phyloP scores from a whole-genome alignment of 2,797 vertebrate genomes.

The Melanotaenia parkinsoni region DNA sequence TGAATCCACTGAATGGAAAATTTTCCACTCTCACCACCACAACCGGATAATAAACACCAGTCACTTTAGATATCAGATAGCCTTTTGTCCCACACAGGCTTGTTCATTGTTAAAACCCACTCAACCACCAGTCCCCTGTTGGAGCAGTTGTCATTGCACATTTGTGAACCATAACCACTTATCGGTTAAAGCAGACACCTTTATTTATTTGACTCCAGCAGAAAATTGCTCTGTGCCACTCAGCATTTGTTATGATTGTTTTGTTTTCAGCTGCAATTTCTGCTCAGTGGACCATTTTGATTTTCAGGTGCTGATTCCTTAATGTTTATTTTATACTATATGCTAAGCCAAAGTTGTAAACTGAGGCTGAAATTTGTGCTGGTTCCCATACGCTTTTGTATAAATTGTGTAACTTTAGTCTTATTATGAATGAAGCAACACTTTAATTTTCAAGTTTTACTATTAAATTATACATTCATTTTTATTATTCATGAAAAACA shows the following conservation, averaged over 20 bases:
- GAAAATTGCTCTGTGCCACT: constrained; percentile 42
- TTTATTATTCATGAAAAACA: no score
- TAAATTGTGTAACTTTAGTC: neutral
- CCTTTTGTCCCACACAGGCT: constrained; percentile 22
- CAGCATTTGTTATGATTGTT: constrained; percentile 56
- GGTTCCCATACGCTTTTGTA: neutral
- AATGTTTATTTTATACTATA: constrained; percentile 29
- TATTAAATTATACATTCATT: no score
- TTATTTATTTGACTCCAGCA: constrained; percentile 59
- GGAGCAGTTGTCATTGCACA: constrained; percentile 42
- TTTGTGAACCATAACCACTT: constrained; percentile 58
- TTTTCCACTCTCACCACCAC: constrained; percentile 4
- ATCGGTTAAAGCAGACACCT: constrained; percentile 6
- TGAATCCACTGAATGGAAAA: neutral
- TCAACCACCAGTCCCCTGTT: constrained; percentile 16
- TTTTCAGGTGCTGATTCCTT: constrained; percentile 29
- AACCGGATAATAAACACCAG: constrained; percentile 12
- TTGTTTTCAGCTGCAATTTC: constrained; percentile 57
- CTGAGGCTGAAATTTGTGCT: neutral
- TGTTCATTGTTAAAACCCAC: constrained; percentile 31
- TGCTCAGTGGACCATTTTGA: constrained; percentile 44
- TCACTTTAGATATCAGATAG: constrained; percentile 21
- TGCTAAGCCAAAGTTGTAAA: neutral
- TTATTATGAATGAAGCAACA: neutral
- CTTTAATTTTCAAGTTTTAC: neutral